These are phyloP conservation scores for Pristionchus japonicus DNA, from an alignment of 2,888 invertebrate species.

Conservation along the genomic window DNA sequence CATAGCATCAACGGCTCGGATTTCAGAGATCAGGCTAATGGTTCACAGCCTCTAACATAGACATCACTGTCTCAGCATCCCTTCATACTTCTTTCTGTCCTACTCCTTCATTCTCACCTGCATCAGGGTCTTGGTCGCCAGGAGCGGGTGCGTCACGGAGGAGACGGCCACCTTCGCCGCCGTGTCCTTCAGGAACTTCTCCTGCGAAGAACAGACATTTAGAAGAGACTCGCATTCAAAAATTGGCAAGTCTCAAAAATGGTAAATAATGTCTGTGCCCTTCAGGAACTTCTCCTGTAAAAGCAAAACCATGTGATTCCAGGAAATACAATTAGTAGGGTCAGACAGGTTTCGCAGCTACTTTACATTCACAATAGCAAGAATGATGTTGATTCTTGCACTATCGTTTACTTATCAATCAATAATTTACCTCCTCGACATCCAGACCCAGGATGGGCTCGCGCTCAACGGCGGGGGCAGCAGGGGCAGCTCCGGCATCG, in stretches of 20 bases:
- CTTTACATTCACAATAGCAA: constrained; percentile 32
- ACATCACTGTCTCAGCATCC: too few relatives aligned
- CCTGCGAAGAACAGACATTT: constrained; percentile 51
- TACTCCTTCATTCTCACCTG: neutral
- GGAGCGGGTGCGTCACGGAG: constrained; percentile 65
- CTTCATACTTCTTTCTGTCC: neutral
- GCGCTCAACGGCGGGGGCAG: constrained; percentile 33
- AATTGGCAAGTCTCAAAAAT: too few relatives aligned
- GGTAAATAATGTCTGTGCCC: too few relatives aligned
- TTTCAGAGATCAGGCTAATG: too few relatives aligned
- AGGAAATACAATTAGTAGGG: neutral
- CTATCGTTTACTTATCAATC: neutral
- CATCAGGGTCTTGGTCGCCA: constrained; percentile 63
- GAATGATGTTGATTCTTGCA: neutral
- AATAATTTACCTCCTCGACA: constrained; percentile 48
- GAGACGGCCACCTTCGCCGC: constrained; percentile 58
- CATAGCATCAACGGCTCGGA: too few relatives aligned
- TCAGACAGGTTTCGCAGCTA: neutral
- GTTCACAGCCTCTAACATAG: too few relatives aligned
- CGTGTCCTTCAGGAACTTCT: constrained; percentile 56
- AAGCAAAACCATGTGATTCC: too few relatives aligned
- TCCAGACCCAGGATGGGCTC: constrained; percentile 50
- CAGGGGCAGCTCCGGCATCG: constrained; percentile 29
- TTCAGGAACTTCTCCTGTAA: constrained; percentile 60
- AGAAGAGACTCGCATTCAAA: too few relatives aligned